Conservation (phyloP, 2,797 vertebrate genomes). For the Microctenopoma steveboyesi region DNA sequence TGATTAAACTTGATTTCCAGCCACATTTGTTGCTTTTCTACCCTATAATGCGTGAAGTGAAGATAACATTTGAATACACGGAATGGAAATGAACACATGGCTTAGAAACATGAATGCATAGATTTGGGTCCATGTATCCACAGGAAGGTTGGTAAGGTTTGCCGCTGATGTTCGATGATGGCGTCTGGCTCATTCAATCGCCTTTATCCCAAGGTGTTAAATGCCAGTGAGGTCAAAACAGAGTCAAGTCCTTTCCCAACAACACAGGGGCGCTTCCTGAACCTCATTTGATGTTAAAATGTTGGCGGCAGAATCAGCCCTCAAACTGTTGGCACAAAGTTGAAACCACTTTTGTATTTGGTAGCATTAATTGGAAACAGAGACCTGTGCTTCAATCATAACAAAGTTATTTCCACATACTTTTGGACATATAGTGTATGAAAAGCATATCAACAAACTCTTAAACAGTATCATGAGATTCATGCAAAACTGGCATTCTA, state of each 20-base stretch:
- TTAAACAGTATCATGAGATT: background rate
- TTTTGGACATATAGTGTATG: no score
- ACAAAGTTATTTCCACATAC: background rate
- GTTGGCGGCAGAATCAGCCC: background rate
- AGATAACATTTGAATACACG: background rate
- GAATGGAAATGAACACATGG: background rate
- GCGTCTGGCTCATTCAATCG: background rate
- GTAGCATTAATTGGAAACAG: background rate
- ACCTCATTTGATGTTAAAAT: background rate
- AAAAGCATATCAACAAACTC: background rate
- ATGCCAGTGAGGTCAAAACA: background rate
- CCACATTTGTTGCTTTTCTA: background rate
- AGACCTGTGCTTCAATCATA: background rate
- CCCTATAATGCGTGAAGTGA: background rate
- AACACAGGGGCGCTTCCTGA: background rate
- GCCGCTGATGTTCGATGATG: slow-evolving; percentile 9
- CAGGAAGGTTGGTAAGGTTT: background rate
- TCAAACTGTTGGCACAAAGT: background rate
- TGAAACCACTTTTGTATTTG: background rate
- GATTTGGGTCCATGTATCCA: slow-evolving; percentile 22
- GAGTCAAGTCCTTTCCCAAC: background rate
- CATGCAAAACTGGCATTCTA: slow-evolving; percentile 11
- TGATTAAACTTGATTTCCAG: background rate
- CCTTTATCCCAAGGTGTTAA: slow-evolving; percentile 7
- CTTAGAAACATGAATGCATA: background rate